A percentile compares a stretch with the other conserved stretches of the same genome.
These are phyloP conservation scores for Lasius platythorax DNA, from an alignment of 2,888 invertebrate species.

Conservation along the genomic window DNA sequence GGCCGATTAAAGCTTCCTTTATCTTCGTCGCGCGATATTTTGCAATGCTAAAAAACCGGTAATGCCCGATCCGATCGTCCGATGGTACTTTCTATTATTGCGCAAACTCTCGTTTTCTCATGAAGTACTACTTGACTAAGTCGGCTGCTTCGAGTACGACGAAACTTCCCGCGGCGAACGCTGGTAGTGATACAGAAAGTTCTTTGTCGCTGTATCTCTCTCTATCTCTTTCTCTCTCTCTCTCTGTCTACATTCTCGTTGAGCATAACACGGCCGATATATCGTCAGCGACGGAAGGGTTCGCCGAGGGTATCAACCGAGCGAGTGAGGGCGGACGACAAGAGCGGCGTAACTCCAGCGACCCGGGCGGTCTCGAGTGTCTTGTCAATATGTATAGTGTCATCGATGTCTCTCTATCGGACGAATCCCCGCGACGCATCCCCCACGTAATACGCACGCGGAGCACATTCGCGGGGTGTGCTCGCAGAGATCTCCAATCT, in stretches of 20 bases:
- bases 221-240: neutral
- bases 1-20: constrained; percentile 16
- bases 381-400: constrained; percentile 86
- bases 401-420: constrained; percentile 85
- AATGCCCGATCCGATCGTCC: constrained; percentile 14
- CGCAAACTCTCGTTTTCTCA: constrained; percentile 49
- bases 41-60: constrained; percentile 21
- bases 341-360: constrained; percentile 61
- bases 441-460: constrained; percentile 62
- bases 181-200: constrained; percentile 36
- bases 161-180: constrained; percentile 24
- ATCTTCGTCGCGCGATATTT: neutral
- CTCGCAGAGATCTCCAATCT: constrained; percentile 30
- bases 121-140: constrained; percentile 38
- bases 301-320: constrained; percentile 24
- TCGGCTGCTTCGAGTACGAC: constrained; percentile 27
- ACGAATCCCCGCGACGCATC: constrained; percentile 77
- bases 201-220: constrained; percentile 15
- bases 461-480: constrained; percentile 37
- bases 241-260: constrained; percentile 12
- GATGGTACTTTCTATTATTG: constrained; percentile 3
- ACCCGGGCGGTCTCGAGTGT: constrained; percentile 84
- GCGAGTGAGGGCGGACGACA: constrained; percentile 38
- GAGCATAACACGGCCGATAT: constrained; percentile 33
- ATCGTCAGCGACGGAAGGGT: constrained; percentile 41